Base-by-base conservation (phyloP, 2,888 invertebrate genomes). In the Dermolepida albohirtum region DNA sequence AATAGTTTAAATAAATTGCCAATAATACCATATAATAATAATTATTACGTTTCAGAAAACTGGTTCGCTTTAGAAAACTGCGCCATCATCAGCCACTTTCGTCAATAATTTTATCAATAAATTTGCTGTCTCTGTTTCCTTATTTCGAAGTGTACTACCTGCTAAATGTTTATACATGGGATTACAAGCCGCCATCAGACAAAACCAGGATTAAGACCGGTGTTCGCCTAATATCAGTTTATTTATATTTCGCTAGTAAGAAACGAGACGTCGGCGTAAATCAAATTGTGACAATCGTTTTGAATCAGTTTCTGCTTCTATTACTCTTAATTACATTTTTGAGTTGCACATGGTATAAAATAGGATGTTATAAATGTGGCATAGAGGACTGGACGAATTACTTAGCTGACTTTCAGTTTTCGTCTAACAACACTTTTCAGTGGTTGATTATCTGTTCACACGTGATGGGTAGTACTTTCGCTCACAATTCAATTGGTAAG, bases 101-200 rank as follows among this genome's bases (percentile, higher is more conserved):
- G 14, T 14, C 57, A 0, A 1, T 57, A 1, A 54, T 55, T 12
- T 51, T 74, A 40, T 7, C 50, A 0, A 7, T 73, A 2, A 72
- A 68, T 27, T 49, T 71, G 4, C 10, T 73, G n/a, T 57, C 72
- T 0, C 34, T 73, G 8, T 29, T 73, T 2, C 74, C 74, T 5
- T 41, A 71, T n/a, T 71, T 71, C 51, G 70, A 71, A 52, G n/a
- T 68, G 1, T 71, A 69, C 39, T 47, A 63, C 10, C 40, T 70
- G 11, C 39, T 74, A 40, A 52, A 67, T 51, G 62, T 65, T 7
- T 50, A 68, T n/a, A 68, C 70, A 5, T 64, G 68, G 43, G 14
- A 14, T 16, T 52, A 40, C 14, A 7, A 16, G 2, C 17, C 12
- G 2, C 49, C 54, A 1, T 11, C 34, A 8, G 54, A 54, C 16